These are phyloP conservation scores for Zygothrica quintamaculata DNA, from an alignment of 2,888 invertebrate genomes.

Conservation along the genomic window DNA sequence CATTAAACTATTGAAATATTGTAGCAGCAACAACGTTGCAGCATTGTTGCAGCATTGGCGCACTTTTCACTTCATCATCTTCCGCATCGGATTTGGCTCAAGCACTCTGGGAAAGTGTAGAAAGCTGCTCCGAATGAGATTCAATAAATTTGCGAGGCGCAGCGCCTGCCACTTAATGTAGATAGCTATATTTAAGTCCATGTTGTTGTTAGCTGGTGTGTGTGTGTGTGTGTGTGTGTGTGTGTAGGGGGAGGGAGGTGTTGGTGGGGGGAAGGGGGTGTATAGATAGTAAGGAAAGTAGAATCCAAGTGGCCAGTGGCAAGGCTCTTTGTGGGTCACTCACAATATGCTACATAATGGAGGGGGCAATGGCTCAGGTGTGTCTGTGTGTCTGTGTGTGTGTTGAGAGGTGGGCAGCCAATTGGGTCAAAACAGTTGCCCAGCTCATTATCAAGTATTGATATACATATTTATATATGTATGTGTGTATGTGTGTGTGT, in stretches of 20 bases:
- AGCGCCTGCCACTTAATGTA: conserved; percentile 75
- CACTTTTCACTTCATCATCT: conserved; percentile 64
- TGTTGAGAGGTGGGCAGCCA: conserved; percentile 5
- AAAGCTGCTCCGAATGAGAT: conserved; percentile 69
- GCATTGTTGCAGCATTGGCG: too few relatives aligned
- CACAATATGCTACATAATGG: conserved; percentile 37
- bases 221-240: too few relatives aligned
- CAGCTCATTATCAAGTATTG: conserved; percentile 56
- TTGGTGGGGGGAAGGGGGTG: not conserved
- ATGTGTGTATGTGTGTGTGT: not conserved
- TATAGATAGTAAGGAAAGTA: too few relatives aligned
- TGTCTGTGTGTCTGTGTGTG: conserved; percentile 1
- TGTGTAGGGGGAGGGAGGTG: too few relatives aligned
- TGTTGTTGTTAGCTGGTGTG: too few relatives aligned
- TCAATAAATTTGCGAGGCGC: conserved; percentile 70
- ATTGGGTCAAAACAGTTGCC: conserved; percentile 46
- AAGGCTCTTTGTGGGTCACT: conserved; percentile 73
- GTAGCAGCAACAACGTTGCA: too few relatives aligned
- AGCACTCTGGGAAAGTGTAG: conserved; percentile 52
- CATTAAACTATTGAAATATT: too few relatives aligned
- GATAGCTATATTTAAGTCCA: conserved; percentile 77
- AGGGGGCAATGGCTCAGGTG: conserved; percentile 34
- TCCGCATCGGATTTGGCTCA: conserved; percentile 42
- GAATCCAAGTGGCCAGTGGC: conserved; percentile 31
- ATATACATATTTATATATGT: conserved; percentile 28